phyloP scores from a whole-genome alignment of 2,888 invertebrate species.

The Agrotis clavis region DNA sequence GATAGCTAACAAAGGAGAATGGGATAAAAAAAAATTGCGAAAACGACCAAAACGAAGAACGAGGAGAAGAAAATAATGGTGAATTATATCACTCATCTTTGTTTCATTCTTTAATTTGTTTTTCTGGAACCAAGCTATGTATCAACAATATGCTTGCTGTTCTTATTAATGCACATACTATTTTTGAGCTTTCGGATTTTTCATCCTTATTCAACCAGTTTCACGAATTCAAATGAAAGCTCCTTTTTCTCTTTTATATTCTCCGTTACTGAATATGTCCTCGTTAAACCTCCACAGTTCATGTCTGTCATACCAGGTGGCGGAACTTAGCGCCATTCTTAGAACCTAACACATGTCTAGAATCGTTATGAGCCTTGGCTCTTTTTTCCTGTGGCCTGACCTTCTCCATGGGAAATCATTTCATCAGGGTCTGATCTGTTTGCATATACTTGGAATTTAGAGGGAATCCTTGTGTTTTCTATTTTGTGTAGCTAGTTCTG shows the following conservation, averaged over 20 bases:
- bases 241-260: not conserved
- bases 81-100: no score
- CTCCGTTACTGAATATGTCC: slow-evolving; percentile 8
- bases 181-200: not conserved
- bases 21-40: no score
- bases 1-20: no score
- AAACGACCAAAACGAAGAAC: no score
- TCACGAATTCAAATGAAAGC: not conserved
- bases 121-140: not conserved
- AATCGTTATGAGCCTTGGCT: slow-evolving; percentile 51
- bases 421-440: not conserved
- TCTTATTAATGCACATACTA: no score
- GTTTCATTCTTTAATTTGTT: no score
- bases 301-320: slow-evolving; percentile 44
- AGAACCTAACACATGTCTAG: slow-evolving; percentile 52
- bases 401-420: not conserved
- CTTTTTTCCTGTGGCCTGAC: slow-evolving; percentile 33
- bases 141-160: no score
- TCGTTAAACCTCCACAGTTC: not conserved
- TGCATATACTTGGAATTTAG: not conserved
- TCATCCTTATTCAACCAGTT: not conserved
- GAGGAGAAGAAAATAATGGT: no score
- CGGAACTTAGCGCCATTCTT: slow-evolving; percentile 58
- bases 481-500: no score
- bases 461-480: not conserved